Base-by-base conservation (phyloP, 2,113 vertebrate species). In the Leptocoma aspasia region DNA sequence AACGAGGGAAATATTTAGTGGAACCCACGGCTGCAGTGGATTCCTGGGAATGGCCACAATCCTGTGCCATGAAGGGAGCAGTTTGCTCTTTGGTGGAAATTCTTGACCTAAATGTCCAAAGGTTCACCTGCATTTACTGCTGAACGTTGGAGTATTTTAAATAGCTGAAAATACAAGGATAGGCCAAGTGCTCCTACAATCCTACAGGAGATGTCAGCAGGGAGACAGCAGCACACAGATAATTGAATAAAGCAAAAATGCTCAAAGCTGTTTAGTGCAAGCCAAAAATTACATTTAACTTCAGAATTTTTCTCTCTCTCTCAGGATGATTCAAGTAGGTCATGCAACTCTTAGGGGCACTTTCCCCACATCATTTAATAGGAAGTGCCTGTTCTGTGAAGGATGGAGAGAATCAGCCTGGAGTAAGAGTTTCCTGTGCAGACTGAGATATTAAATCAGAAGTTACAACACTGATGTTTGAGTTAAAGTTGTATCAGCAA, bases 201-300 rank as follows among this genome's bases (percentile, higher is more conserved):
- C 41, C 53, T 7, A 8, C 53, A 39, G 41, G 66, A 68, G 49
- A 44, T 13, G 15, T 20, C 53, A 39, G 52, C 63, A n/a, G 39
- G 49, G 56, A 45, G 45, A 54, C 7, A 1, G 7, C 47, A 47
- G n/a, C 28, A 44, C 39, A 23, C 0, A 0, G 53, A 3, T 23
- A 16, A 20, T 0, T 30, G 45, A 75, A 42, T 52, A 35, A 83
- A 76, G 59, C 57, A 76, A 71, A 70, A 90, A 68, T 35, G 39
- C 61, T 61, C 28, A 24, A 41, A 73, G 42, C 37, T 76, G 37
- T 52, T 57, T 49, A 57, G 27, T 14, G 42, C 31, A 44, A 83
- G 31, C 21, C 14, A 17, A 68, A 72, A 87, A 84, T 35, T 3
- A 20, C 31, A 49, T 19, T 56, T 21, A 35, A 80, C 24, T 39